Evolutionary conservation across 2,113 vertebrate species (phyloP).

Genomic region (Carassius gibelio): DNA sequence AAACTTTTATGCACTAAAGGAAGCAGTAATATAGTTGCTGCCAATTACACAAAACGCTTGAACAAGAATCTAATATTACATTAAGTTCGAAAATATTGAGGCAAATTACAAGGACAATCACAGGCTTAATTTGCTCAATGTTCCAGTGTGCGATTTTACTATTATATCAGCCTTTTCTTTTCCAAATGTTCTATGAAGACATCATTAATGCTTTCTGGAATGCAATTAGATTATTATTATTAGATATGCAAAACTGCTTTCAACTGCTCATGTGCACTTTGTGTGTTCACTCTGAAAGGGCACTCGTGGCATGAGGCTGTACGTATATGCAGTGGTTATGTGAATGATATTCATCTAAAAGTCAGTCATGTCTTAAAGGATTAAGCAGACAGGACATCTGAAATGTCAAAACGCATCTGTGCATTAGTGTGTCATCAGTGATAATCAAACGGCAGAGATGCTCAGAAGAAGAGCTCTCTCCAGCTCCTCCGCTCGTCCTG

Average conservation of each 20-base stretch:
- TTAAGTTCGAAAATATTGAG: background rate
- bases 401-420: background rate
- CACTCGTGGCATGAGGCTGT: background rate
- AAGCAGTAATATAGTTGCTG: background rate
- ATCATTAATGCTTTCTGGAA: background rate
- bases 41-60: background rate
- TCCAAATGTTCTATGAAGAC: background rate
- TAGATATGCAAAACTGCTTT: background rate
- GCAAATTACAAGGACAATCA: background rate
- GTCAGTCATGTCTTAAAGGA: background rate
- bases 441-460: background rate
- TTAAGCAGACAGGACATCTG: background rate
- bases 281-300: background rate
- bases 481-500: background rate
- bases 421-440: background rate
- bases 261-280: background rate
- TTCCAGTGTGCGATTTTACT: background rate
- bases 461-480: background rate
- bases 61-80: background rate
- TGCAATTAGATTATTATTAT: background rate
- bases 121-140: background rate
- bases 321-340: background rate
- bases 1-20: background rate
- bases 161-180: background rate
- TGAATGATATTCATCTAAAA: slow-evolving; percentile 1